Evolutionary conservation across 2,797 vertebrate genomes (phyloP).

Genomic region (Lepilemur septentrionalis): DNA sequence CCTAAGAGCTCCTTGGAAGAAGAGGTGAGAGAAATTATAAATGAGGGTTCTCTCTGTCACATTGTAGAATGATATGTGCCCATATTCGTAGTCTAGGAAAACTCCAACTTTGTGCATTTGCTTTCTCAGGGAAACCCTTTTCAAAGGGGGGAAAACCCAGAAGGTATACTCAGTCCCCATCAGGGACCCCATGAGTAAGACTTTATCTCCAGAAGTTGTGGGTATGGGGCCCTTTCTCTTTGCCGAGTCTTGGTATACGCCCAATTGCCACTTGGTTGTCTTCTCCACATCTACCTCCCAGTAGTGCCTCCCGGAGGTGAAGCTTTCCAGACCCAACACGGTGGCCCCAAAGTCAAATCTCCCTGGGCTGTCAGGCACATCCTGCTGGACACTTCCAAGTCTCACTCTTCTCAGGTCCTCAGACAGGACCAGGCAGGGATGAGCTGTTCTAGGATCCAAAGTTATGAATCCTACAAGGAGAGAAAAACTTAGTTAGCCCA

Average conservation of each 20-base stretch:
- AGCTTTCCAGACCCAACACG: slow-evolving; percentile 16
- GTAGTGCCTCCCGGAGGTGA: slow-evolving; percentile 66
- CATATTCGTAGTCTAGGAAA: slow-evolving; percentile 56
- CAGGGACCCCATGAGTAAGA: slow-evolving; percentile 31
- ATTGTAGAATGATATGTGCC: slow-evolving; percentile 67
- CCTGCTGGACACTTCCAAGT: background rate
- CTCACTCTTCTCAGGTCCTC: slow-evolving; percentile 63
- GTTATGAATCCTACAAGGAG: slow-evolving; percentile 65
- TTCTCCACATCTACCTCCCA: slow-evolving; percentile 66
- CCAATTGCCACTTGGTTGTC: slow-evolving; percentile 53
- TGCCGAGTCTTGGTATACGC: background rate
- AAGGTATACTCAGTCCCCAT: background rate
- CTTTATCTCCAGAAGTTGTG: background rate
- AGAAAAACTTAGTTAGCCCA: background rate
- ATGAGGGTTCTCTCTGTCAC: slow-evolving; percentile 37
- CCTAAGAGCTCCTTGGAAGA: slow-evolving; percentile 44
- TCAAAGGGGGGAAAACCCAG: slow-evolving; percentile 66
- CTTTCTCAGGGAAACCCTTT: background rate
- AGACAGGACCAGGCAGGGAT: slow-evolving; percentile 66
- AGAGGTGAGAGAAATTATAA: slow-evolving; percentile 45
- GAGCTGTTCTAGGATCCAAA: slow-evolving; percentile 71
- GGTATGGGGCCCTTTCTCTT: rapidly evolving
- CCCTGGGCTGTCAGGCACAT: background rate
- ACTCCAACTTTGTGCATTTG: slow-evolving; percentile 47
- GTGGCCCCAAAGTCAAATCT: slow-evolving; percentile 42